Evolutionary conservation across 2,797 vertebrate species (phyloP).

Genomic region (Danio jaintianensis): DNA sequence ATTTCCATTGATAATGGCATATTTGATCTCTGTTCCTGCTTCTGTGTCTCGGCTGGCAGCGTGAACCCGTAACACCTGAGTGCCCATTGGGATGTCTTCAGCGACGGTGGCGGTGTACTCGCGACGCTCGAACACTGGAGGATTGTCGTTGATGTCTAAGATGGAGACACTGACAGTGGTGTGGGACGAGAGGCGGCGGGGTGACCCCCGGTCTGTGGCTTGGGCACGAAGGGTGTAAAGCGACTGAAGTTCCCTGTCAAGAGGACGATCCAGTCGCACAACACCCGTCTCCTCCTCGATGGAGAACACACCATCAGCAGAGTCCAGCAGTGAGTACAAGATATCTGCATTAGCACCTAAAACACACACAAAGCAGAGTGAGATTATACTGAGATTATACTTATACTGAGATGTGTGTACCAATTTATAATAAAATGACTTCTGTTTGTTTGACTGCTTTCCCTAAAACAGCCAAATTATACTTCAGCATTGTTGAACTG

Average conservation of each 20-base stretch:
- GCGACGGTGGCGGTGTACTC: constrained; percentile 88
- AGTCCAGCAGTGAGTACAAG: constrained; percentile 85
- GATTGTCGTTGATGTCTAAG: constrained; percentile 98
- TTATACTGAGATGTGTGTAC: not conserved
- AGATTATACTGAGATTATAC: not conserved
- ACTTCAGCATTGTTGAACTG: not conserved
- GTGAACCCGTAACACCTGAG: constrained; percentile 89
- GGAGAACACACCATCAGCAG: constrained; percentile 90
- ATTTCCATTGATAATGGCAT: constrained; percentile 92
- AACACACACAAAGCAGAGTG: not conserved
- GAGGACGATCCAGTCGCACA: constrained; percentile 83
- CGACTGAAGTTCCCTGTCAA: constrained; percentile 89
- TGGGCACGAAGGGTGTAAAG: constrained; percentile 84
- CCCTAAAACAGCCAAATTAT: not conserved
- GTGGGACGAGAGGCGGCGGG: constrained; percentile 82
- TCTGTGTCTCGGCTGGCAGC: constrained; percentile 92
- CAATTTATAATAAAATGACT: no score
- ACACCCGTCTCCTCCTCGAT: constrained; percentile 90
- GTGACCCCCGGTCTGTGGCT: constrained; percentile 88
- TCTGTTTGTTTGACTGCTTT: not conserved
- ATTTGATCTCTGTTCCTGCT: constrained; percentile 89
- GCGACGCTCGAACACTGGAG: constrained; percentile 93
- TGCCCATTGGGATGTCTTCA: constrained; percentile 85
- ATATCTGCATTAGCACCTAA: constrained; percentile 88
- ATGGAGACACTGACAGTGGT: constrained; percentile 87